phyloP scores from a whole-genome alignment of 2,888 invertebrate species.

The Leptopilina syphax region DNA sequence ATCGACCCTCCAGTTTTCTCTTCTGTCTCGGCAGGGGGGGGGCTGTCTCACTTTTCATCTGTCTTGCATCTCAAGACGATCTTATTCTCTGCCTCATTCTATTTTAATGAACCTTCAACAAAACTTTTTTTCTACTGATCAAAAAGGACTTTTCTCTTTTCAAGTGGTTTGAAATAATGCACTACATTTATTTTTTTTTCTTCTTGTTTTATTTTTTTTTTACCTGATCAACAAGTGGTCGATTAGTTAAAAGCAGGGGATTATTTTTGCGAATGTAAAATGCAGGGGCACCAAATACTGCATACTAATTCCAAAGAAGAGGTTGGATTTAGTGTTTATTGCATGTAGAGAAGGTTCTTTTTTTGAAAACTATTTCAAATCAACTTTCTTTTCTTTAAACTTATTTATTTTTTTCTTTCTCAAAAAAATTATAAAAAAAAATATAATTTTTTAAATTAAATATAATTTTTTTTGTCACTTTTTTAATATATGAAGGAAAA shows the following conservation, averaged over 20 bases:
- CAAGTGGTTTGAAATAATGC: background rate
- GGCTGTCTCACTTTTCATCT: no score
- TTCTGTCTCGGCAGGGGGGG: background rate
- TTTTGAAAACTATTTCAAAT: no score
- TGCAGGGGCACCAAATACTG: background rate
- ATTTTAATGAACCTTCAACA: conserved; percentile 26
- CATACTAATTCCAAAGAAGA: no score
- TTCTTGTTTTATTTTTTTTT: background rate
- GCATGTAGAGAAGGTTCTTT: no score
- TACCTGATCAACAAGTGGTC: conserved; percentile 21
- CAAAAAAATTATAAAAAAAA: no score
- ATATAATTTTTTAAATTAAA: no score
- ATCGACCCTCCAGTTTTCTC: background rate
- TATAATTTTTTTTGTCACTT: no score
- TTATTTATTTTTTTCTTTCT: no score
- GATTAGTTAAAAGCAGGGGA: background rate
- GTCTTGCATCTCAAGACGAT: background rate
- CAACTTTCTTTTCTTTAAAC: no score
- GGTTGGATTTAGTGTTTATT: no score
- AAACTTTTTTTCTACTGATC: background rate
- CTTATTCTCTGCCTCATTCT: background rate
- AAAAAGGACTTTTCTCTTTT: background rate
- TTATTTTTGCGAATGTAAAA: background rate
- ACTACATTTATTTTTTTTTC: background rate
- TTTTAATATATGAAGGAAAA: no score